A percentile compares a stretch with the other conserved stretches of the same genome.
phyloP scores from a whole-genome alignment of 2,113 vertebrate genomes.

The Thermophis baileyi region DNA sequence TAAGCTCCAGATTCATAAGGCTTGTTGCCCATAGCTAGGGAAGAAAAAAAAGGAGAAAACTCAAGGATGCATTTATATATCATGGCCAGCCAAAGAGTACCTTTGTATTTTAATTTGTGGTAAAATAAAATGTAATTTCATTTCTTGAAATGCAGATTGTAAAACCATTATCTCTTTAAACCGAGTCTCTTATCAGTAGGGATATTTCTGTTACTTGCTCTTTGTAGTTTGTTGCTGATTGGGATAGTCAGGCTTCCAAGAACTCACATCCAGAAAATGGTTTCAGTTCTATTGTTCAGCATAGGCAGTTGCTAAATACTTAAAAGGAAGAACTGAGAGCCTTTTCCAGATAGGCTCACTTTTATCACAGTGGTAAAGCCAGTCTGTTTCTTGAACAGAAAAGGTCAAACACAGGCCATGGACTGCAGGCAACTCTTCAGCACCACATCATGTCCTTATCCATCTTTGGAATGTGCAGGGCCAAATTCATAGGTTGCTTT shows the following conservation, averaged over 20 bases:
- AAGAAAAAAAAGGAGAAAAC: slow-evolving; percentile 20
- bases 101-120: neutral
- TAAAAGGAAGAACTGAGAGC: neutral
- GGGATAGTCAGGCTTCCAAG: neutral
- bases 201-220: neutral
- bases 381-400: neutral
- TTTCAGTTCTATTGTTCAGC: neutral
- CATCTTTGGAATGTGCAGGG: neutral
- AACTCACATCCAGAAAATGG: neutral
- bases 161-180: neutral
- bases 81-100: neutral
- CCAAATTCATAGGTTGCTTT: neutral
- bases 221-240: neutral
- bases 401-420: neutral
- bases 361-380: neutral
- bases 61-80: slow-evolving; percentile 26
- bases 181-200: neutral
- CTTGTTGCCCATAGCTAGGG: slow-evolving; percentile 24
- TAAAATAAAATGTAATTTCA: slow-evolving; percentile 12
- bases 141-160: slow-evolving; percentile 3
- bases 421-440: neutral
- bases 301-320: neutral
- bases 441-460: neutral
- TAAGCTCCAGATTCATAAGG: slow-evolving; percentile 25
- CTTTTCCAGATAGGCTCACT: neutral